Evolutionary conservation across 2,888 invertebrate species (phyloP).

Genomic region (Corbicula japonica): DNA sequence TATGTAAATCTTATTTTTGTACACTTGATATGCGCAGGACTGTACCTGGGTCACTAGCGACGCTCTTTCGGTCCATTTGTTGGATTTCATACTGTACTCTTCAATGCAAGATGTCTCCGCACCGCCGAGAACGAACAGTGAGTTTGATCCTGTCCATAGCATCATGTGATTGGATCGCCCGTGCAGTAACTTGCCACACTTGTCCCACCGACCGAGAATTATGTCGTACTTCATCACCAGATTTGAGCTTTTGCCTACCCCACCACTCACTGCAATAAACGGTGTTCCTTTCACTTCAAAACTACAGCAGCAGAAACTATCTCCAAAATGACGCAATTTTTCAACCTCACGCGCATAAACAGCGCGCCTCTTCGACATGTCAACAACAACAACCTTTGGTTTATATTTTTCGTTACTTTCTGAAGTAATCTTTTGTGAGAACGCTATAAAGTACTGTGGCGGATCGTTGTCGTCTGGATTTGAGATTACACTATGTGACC

Average conservation of each 20-base stretch:
- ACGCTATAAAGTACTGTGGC: conserved; percentile 57
- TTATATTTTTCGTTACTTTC: conserved; percentile 27
- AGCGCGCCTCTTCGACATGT: conserved; percentile 43
- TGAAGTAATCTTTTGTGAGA: conserved; percentile 22
- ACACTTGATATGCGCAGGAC: conserved; percentile 34
- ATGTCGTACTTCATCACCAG: conserved; percentile 60
- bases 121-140: conserved; percentile 58
- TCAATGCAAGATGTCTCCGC: conserved; percentile 53
- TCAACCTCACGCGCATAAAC: conserved; percentile 45
- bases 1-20: conserved; percentile 49
- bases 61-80: conserved; percentile 56
- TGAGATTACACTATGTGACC: conserved; percentile 47
- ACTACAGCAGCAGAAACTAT: conserved; percentile 56
- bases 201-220: conserved; percentile 53
- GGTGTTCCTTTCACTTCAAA: conserved; percentile 56
- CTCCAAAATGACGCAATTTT: conserved; percentile 36
- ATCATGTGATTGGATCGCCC: conserved; percentile 56
- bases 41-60: conserved; percentile 40
- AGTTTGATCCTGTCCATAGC: conserved; percentile 23
- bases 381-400: conserved; percentile 47
- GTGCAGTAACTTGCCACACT: conserved; percentile 51
- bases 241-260: conserved; percentile 30
- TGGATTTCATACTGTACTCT: conserved; percentile 47
- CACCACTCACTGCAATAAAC: conserved; percentile 55
- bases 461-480: conserved; percentile 41